Evolutionary conservation across 30 jellyfish, hydroid and myxozoan genomes (phyloP), one percentile per base, ranked within the genome.

Genomic region (Nemopilema nomurai): DNA sequence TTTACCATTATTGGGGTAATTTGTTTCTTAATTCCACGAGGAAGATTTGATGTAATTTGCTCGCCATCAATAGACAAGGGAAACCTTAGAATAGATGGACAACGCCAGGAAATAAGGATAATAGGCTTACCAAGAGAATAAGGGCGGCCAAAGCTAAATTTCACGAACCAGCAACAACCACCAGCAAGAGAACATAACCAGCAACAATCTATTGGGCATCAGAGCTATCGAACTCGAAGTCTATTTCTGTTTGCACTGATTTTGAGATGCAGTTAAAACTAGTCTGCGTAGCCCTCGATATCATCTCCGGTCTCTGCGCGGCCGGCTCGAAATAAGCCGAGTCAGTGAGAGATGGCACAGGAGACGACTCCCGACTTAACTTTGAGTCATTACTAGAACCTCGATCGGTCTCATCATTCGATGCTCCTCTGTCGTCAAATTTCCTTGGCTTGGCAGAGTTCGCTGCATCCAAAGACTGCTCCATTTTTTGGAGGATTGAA

Each of bases 401-500:
- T 16, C 9, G 32, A 19, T 28, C 13, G 18, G 4, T 51, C 18
- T 31, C 18, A 1, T 0, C 28, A 33, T 33, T 25, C 24, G n/a
- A 27, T 31, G 7, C n/a, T 25, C 0, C 8, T 13, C 25, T 13
- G 20, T 18, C 22, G 20, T 20, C n/a, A 9, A 32, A 4, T 33
- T 29, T 67, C 13, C 51, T 30, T n/a, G 13, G 18, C 23, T 32
- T 41, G 0, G 20, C 23, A 6, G 64, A 7, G 1, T 73, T 41
- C 24, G 8, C 83, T 17, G 29, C 20, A 29, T 24, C 26, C 71
- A 62, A 21, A 25, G 79, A 24, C 30, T 20, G 22, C 71, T 70
- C 91, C 86, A 83, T 27, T 20, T 31, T 49, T 18, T 51, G 41
- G 57, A 83, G 70, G 26, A 83, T 31, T 9, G 85, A 62, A 67